Percentiles rank a stretch among this genome's conserved stretches.
Conservation (phyloP, 2,797 vertebrate species). For the Typhlichthys subterraneus region DNA sequence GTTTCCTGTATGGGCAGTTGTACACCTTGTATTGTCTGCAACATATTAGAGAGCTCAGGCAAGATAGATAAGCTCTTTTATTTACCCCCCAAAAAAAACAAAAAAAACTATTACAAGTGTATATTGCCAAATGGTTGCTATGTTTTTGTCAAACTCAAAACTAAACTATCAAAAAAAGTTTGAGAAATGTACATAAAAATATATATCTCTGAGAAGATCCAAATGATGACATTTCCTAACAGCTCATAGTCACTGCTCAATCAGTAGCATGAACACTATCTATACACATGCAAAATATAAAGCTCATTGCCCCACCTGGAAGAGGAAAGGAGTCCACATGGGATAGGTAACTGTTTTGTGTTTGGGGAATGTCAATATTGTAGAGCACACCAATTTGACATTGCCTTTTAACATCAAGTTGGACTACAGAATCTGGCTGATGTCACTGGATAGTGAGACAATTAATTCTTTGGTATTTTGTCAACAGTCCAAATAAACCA, state of each 20-base stretch:
- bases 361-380: conserved; percentile 61
- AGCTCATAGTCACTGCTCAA: conserved; percentile 63
- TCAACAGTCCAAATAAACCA: conserved; percentile 17
- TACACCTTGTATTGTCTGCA: no score
- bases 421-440: conserved; percentile 11
- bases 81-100: conserved; percentile 33
- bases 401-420: conserved; percentile 7
- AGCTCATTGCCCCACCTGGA: conserved; percentile 33
- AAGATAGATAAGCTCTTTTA: conserved; percentile 27
- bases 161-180: conserved; percentile 57
- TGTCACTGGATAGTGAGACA: conserved; percentile 16
- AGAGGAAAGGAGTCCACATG: conserved; percentile 16
- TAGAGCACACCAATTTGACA: conserved; percentile 18
- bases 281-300: conserved; percentile 48
- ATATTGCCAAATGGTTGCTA: conserved; percentile 44
- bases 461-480: conserved; percentile 61
- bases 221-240: conserved; percentile 58
- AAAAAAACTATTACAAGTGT: conserved; percentile 54
- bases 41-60: background rate
- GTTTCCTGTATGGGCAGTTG: no score
- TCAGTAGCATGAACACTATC: conserved; percentile 56
- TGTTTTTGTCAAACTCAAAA: conserved; percentile 47
- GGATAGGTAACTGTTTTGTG: conserved; percentile 23
- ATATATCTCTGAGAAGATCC: conserved; percentile 61
- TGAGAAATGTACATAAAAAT: conserved; percentile 70